phyloP scores from a whole-genome alignment of 2,797 vertebrate species.

The Tragopan temminckii region DNA sequence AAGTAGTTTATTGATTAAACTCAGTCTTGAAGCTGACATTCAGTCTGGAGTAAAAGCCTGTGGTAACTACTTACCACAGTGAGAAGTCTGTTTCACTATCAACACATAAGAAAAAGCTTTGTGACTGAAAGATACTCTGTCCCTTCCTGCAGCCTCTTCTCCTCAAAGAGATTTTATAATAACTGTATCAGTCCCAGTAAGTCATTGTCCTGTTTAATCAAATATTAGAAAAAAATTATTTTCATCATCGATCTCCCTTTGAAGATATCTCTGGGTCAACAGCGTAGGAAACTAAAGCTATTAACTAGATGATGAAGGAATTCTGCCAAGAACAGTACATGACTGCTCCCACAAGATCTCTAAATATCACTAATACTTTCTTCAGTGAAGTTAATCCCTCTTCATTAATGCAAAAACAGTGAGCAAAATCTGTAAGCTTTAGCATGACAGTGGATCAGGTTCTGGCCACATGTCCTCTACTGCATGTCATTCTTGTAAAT shows the following conservation, averaged over 20 bases:
- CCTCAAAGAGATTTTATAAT: neutral
- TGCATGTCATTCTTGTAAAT: neutral
- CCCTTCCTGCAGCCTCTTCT: neutral
- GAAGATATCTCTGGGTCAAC: conserved; percentile 55
- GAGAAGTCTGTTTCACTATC: neutral
- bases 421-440: neutral
- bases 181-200: neutral
- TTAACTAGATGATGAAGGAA: conserved; percentile 47
- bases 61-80: neutral
- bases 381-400: conserved; percentile 51
- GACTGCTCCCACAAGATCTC: conserved; percentile 27
- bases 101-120: neutral
- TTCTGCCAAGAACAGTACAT: conserved; percentile 48
- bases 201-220: conserved; percentile 16
- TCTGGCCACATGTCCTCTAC: neutral
- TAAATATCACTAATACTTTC: conserved; percentile 55
- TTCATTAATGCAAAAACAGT: conserved; percentile 45
- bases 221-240: conserved; percentile 54
- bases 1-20: conserved; percentile 7
- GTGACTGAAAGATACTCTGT: neutral
- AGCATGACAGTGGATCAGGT: neutral
- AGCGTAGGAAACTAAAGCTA: conserved; percentile 59
- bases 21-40: neutral
- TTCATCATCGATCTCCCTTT: conserved; percentile 11
- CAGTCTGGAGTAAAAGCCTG: neutral